Evolutionary conservation across 2,888 invertebrate species (phyloP).

Genomic region (Tipula lateralis): DNA sequence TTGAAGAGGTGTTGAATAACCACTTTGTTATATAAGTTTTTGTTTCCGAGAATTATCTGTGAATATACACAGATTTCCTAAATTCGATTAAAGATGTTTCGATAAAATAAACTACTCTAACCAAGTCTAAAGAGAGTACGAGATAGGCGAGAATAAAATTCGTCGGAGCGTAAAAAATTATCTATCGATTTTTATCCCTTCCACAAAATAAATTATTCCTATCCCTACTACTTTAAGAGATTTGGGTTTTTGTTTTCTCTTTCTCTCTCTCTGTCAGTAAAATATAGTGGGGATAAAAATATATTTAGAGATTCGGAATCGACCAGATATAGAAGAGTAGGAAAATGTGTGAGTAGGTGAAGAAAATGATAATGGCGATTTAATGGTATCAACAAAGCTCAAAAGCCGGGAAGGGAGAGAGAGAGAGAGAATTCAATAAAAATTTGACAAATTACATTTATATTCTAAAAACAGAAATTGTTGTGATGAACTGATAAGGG

Average conservation of each 20-base stretch:
- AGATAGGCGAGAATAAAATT: neutral
- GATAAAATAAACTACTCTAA: neutral
- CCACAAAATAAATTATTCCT: neutral
- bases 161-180: neutral
- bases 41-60: neutral
- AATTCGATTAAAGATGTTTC: neutral
- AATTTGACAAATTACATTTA: slow-evolving; percentile 11
- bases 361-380: neutral
- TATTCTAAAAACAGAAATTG: neutral
- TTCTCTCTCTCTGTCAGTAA: neutral
- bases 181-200: neutral
- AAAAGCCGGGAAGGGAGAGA: neutral
- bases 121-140: neutral
- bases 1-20: neutral
- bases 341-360: neutral
- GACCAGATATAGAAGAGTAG: neutral
- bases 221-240: neutral
- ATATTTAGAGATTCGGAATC: neutral
- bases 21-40: neutral
- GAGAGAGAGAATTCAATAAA: neutral
- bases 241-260: too few relatives aligned
- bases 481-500: slow-evolving; percentile 12
- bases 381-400: slow-evolving; percentile 12
- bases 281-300: neutral
- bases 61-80: neutral